Evolutionary conservation across 1,140 invertebrate species (phyloP), one percentile per base, ranked within the genome.

Genomic region (Drosophila asahinai): DNA sequence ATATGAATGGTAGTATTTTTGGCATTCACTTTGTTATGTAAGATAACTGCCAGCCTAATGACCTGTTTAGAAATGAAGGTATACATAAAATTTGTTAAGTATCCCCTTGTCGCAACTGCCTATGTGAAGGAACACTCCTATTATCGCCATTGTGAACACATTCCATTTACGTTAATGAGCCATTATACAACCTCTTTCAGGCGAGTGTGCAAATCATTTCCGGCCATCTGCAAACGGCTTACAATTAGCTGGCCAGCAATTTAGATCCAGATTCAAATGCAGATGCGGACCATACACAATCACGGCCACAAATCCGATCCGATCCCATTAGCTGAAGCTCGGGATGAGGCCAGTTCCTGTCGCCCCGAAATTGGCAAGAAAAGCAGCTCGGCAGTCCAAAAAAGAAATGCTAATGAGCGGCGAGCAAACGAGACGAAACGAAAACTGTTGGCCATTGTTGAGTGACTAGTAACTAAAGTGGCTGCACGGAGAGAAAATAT

Each of bases 351-450:
- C 67, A 73, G 54, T 60, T 72, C 38, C 70, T 73, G 67, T 72
- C 70, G 67, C 63, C 67, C 63, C 63, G 43, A 73, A 73, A 72
- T 73, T 73, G 67, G 58, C 71, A 74, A 75, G 48, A 75, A 75
- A 74, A 55, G 42, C 71, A 63, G 71, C 70, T 62, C 48, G 71
- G 22, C 48, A 42, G 48, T 27, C 70, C 48, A 52, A 74, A 74
- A 75, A 63, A 61, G 68, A 73, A 73, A 72, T 72, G 68, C 68
- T 72, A 72, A 72, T 72, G 68, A 73, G 71, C 57, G 57, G 48
- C 57, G 33, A 52, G 54, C 71, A 74, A 72, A 42, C 68, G 47
- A 67, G 66, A 52, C 62, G 66, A 67, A 70, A 59, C 43, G 66
- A 72, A 72, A 72, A 72, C 51, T 71, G 68, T 48, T 58, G 40